Evolutionary conservation across 2,888 invertebrate species (phyloP).

Genomic region (Clusia tigrina): DNA sequence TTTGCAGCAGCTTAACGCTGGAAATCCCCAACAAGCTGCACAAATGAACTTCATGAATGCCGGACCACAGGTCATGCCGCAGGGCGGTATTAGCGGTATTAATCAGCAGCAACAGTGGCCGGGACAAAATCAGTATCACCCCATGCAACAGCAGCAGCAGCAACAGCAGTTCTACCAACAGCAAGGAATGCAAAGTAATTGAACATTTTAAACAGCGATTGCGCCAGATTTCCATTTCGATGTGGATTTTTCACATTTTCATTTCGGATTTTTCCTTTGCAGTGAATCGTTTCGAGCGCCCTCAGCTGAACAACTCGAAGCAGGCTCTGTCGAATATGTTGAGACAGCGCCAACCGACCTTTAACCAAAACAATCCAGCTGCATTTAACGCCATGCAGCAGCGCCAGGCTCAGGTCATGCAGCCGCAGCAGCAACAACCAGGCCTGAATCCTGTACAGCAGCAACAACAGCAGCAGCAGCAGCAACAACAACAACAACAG

Average conservation of each 20-base stretch:
- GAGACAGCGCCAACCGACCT: constrained; percentile 75
- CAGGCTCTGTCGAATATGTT: constrained; percentile 88
- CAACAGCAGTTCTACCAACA: constrained; percentile 58
- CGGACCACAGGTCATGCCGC: constrained; percentile 40
- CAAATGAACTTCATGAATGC: constrained; percentile 61
- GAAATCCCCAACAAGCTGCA: constrained; percentile 55
- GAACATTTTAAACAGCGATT: not conserved
- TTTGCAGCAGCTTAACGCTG: constrained; percentile 55
- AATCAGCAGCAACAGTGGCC: constrained; percentile 65
- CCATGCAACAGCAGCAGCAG: constrained; percentile 51
- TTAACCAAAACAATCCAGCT: constrained; percentile 58
- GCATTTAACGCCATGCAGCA: constrained; percentile 56
- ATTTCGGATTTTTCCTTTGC: constrained; percentile 14
- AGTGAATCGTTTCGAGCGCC: constrained; percentile 65
- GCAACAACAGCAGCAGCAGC: constrained; percentile 54
- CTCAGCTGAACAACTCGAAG: constrained; percentile 73
- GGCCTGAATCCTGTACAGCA: constrained; percentile 55
- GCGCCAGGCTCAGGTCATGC: constrained; percentile 59
- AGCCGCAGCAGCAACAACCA: constrained; percentile 56
- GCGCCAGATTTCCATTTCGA: not conserved
- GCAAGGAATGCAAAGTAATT: constrained; percentile 59
- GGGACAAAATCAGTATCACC: constrained; percentile 55
- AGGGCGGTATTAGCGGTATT: constrained; percentile 39
- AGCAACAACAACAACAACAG: constrained; percentile 46
- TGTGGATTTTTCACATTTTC: not conserved